Evolutionary conservation across 2,888 invertebrate species (phyloP).

Genomic region (Stenurella melanura): DNA sequence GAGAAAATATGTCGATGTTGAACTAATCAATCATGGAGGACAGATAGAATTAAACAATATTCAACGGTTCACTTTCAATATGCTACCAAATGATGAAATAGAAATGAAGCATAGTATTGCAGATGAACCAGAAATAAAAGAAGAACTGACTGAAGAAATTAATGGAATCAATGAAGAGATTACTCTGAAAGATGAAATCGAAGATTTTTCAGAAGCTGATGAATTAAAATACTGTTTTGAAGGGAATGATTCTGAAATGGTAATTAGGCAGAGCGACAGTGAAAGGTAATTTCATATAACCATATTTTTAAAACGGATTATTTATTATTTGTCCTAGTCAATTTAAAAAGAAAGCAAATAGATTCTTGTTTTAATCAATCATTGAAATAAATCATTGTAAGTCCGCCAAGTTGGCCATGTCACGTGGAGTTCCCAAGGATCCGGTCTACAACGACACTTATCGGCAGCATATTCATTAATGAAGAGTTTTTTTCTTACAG

Average conservation of each 20-base stretch:
- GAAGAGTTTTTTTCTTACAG: too few species aligned
- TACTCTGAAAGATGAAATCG: neutral
- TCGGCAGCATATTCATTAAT: too few species aligned
- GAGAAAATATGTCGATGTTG: neutral
- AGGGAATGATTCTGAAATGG: neutral
- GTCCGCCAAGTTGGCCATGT: too few species aligned
- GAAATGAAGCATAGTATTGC: neutral
- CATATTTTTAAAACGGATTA: too few species aligned
- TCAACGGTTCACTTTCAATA: neutral
- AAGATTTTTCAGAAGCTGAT: neutral
- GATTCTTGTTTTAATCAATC: too few species aligned
- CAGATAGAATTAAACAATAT: neutral
- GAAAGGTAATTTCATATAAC: neutral
- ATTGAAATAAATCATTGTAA: too few species aligned
- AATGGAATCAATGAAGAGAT: neutral
- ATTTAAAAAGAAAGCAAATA: too few species aligned
- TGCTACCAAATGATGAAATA: neutral
- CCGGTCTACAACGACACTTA: too few species aligned
- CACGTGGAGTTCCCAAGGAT: too few species aligned
- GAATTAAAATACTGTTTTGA: neutral
- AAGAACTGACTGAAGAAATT: neutral
- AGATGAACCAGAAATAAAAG: neutral
- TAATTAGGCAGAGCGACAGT: neutral
- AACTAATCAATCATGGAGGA: neutral
- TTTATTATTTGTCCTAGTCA: too few species aligned